Base-by-base conservation (phyloP, 92 coral and sea anemone genomes). In the Palythoa heliodiscus region DNA sequence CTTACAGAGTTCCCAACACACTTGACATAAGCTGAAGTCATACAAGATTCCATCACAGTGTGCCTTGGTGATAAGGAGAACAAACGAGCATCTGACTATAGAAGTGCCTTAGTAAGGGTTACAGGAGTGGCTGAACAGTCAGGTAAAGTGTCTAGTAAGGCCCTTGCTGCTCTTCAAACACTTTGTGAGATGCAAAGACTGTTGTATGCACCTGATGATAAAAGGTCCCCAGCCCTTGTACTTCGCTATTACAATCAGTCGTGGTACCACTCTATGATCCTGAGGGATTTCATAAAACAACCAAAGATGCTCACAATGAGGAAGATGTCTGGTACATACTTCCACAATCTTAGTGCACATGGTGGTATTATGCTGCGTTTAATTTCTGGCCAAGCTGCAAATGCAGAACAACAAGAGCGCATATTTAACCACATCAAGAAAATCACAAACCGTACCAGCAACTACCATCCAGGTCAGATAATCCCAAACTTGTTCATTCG, bases 231-330 rank as follows among this genome's bases (percentile, higher is more conserved):
- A 43, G 70, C 73, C 70, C 87, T 77, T 69, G 84, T 90, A 35
- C 91, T 90, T 19, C 71, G 93, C 12, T 90, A 90, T 76, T 77
- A 63, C 82, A 90, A 90, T 57, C 93, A 88, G 76, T 72, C 82
- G 53, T 86, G 90, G 92, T 86, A 78, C 69, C 92, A 89, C 55
- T 38, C 90, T 29, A 86, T 89, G 11, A 81, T 89, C 40, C 87
- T 89, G 17, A 72, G 64, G 22, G 71, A 72, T 40, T 83, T 24
- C 76, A 73, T 81, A 24, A 80, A 71, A 58, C 29, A 86, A 19
- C 89, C 92, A 20, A 89, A 89, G 83, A 86, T 79, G 58, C 89
- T 89, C 6, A 86, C 92, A 40, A 61, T 86, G n/a, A 77, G 92
- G 47, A 89, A 89, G 77, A 77, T 85, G 89, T 89, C 85, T 85